Base-by-base conservation (phyloP, 53 echinoderm and acorn worm genomes). In the Actinopyga echinites region DNA sequence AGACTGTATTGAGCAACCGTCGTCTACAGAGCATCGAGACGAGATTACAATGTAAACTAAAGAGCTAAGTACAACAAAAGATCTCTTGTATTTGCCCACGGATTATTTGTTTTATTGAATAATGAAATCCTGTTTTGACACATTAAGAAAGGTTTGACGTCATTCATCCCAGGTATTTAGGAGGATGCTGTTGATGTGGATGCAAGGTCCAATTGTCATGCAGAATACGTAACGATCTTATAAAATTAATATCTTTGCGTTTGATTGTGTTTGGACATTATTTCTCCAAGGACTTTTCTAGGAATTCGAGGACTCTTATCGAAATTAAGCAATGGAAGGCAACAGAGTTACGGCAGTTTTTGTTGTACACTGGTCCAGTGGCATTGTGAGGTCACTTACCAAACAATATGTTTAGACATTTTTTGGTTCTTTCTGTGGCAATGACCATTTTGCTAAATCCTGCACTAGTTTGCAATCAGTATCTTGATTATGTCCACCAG, bases 251-350 rank as follows among this genome's bases (percentile, higher is more conserved):
- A 40, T 40, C 40, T 6, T 8, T 6, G 4, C 4, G 40, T 40
- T 8, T 40, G 5, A 40, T 8, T 6, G 4, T 8, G 4, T 8
- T 40, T 4, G 8, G 59, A 58, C 3, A 23, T 4, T 25, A 13
- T 5, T 5, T 23, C 3, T 69, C 82, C 30, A 61, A 59, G 28
- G 80, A 87, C 56, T 87, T 87, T 81, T 25, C 68, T 22, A n/a
- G 87, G 32, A 59, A 87, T 58, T 82, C 87, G 8, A 34, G 87
- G 22, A 25, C 87, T 1, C 34, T 87, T 17, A 24, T 9, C 24
- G 87, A 87, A 43, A 19, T 87, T 20, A 54, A 83, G 42, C 40
- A 74, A 13, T 87, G 87, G 87, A 87, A 87, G 22, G 87, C 87
- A 17, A 87, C 87, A 52, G 87, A 87, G 17, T 82, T 74, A 23